phyloP scores from a whole-genome alignment of 2,797 vertebrate genomes.

The Gymnothorax reevesii region DNA sequence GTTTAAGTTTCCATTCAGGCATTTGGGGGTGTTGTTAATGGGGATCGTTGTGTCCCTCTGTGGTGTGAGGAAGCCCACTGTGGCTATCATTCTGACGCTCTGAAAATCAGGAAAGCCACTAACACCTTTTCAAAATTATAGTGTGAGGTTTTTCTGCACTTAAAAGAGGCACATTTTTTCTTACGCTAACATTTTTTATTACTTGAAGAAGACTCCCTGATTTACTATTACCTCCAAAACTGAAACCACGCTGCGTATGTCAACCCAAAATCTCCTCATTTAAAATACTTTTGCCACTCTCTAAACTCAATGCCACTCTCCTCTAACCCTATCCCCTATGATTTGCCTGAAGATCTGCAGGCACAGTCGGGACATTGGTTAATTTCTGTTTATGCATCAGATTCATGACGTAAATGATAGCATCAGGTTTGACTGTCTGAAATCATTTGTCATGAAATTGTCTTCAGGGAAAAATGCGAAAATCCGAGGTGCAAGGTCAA shows the following conservation, averaged over 20 bases:
- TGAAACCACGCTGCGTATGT: not conserved
- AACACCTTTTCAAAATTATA: constrained; percentile 60
- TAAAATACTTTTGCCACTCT: not conserved
- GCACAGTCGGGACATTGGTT: not conserved
- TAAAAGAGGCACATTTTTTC: not conserved
- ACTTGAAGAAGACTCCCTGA: not conserved
- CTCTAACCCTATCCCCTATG: not conserved
- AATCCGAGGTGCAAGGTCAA: not conserved
- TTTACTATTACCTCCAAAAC: not conserved
- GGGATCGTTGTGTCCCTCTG: constrained; percentile 46
- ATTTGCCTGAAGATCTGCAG: not conserved
- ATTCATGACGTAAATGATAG: not conserved
- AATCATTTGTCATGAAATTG: no score
- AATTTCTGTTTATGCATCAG: not conserved
- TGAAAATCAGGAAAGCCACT: constrained; percentile 67
- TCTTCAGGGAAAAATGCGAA: not conserved
- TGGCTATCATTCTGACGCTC: no score
- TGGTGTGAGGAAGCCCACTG: not conserved
- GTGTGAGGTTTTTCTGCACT: constrained; percentile 54
- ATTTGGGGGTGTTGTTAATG: not conserved
- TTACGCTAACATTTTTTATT: not conserved
- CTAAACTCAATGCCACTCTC: not conserved
- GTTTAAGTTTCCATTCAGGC: constrained; percentile 18
- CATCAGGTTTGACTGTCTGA: not conserved
- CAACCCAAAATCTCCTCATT: not conserved